Conservation (phyloP, 2,113 vertebrate genomes). For the Tychaedon coryphoeus region DNA sequence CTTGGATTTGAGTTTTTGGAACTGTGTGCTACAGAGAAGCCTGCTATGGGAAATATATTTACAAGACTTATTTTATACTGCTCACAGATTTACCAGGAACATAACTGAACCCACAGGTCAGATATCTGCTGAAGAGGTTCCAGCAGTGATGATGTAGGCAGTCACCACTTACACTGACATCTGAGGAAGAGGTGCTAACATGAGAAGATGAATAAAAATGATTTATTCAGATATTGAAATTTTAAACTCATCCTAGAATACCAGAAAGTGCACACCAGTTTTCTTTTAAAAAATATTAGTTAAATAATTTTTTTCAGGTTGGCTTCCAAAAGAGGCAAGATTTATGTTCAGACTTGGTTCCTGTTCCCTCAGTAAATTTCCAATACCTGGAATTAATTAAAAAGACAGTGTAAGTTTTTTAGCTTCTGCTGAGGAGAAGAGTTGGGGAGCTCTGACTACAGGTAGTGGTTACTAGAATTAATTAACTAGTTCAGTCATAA, state of each 20-base stretch:
- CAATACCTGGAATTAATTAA: background rate
- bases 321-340: background rate
- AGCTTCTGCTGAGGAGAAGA: background rate
- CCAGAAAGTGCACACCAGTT: background rate
- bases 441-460: background rate
- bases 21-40: background rate
- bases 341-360: background rate
- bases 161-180: background rate
- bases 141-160: background rate
- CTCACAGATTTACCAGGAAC: background rate
- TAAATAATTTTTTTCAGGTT: background rate
- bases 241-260: background rate
- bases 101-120: background rate
- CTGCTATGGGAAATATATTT: background rate
- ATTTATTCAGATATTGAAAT: background rate
- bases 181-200: background rate
- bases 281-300: background rate
- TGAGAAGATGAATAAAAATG: background rate
- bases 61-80: background rate
- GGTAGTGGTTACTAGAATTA: background rate
- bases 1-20: background rate
- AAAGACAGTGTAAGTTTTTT: background rate
- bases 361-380: background rate
- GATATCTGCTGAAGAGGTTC: background rate
- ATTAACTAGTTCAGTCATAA: background rate